Evolutionary conservation across 2,113 vertebrate species (phyloP).

Genomic region (Erythrocercus mccallii): DNA sequence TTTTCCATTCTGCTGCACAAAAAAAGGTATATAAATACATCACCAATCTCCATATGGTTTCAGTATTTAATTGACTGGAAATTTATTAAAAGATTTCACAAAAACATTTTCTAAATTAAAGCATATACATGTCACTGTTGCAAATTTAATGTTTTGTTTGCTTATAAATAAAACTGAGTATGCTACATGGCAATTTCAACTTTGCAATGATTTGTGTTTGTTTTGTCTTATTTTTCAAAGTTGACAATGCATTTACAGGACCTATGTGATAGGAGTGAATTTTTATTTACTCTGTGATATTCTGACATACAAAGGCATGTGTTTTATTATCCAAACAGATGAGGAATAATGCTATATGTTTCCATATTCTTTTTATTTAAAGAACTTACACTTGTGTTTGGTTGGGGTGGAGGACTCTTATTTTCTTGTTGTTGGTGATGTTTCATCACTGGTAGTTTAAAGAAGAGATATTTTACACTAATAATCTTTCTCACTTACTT

Average conservation of each 20-base stretch:
- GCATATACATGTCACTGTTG: not conserved
- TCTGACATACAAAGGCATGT: not conserved
- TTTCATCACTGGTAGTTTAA: not conserved
- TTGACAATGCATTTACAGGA: not conserved
- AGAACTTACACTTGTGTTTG: not conserved
- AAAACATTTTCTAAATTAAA: not conserved
- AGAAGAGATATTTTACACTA: not conserved
- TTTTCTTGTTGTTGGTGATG: not conserved
- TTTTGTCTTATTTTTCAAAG: not conserved
- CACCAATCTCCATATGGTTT: not conserved
- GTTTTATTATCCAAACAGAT: not conserved
- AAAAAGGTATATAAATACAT: not conserved
- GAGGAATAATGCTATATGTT: not conserved
- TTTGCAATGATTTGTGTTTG: not conserved
- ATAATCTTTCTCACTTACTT: not conserved
- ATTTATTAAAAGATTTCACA: not conserved
- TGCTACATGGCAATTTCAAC: not conserved
- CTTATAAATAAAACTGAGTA: not conserved
- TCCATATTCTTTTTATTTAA: not conserved
- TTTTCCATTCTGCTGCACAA: not conserved
- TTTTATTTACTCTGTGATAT: not conserved
- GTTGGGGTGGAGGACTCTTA: not conserved
- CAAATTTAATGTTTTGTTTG: not conserved
- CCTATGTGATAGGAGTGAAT: not conserved
- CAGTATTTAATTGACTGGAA: not conserved